A percentile compares a stretch with the other conserved stretches of the same genome.
These are phyloP conservation scores for Terebella lapidaria DNA, from an alignment of 2,888 invertebrate species.

Conservation along the genomic window DNA sequence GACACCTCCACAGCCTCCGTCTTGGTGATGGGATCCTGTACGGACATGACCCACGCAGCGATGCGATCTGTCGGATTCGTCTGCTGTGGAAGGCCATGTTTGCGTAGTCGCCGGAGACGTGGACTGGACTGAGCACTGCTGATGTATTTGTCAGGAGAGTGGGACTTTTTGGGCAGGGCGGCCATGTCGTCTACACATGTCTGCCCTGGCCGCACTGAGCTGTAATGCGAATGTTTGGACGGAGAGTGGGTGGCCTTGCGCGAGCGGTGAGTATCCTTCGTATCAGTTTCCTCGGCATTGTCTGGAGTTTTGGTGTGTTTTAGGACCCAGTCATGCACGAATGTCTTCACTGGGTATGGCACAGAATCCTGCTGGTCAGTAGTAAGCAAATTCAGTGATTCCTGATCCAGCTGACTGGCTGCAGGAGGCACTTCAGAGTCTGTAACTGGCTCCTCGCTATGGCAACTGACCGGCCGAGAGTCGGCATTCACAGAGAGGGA, in stretches of 20 bases:
- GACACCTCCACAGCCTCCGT: too few species aligned
- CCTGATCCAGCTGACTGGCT: neutral
- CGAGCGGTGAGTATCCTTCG: neutral
- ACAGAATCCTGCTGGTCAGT: neutral
- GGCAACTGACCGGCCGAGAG: slow-evolving; percentile 12
- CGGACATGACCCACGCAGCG: slow-evolving; percentile 48
- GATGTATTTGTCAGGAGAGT: slow-evolving; percentile 1
- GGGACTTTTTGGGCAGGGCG: neutral
- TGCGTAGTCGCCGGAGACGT: slow-evolving; percentile 5
- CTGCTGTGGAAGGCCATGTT: slow-evolving; percentile 9
- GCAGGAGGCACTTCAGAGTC: neutral
- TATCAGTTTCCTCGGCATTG: neutral
- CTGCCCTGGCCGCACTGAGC: too few species aligned
- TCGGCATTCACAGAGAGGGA: slow-evolving; percentile 9
- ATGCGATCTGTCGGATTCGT: slow-evolving; percentile 34
- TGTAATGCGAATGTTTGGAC: neutral
- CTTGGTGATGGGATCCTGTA: slow-evolving; percentile 19
- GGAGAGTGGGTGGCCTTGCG: neutral
- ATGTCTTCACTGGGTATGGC: slow-evolving; percentile 23
- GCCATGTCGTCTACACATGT: slow-evolving; percentile 4
- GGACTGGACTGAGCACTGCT: slow-evolving; percentile 20
- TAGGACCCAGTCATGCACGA: slow-evolving; percentile 48
- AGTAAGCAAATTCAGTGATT: too few species aligned
- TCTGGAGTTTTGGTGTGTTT: slow-evolving; percentile 29
- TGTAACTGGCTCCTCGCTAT: neutral